These are phyloP conservation scores for Sylvilagus bachmani DNA, from an alignment of 2,113 vertebrate genomes.

Conservation along the genomic window DNA sequence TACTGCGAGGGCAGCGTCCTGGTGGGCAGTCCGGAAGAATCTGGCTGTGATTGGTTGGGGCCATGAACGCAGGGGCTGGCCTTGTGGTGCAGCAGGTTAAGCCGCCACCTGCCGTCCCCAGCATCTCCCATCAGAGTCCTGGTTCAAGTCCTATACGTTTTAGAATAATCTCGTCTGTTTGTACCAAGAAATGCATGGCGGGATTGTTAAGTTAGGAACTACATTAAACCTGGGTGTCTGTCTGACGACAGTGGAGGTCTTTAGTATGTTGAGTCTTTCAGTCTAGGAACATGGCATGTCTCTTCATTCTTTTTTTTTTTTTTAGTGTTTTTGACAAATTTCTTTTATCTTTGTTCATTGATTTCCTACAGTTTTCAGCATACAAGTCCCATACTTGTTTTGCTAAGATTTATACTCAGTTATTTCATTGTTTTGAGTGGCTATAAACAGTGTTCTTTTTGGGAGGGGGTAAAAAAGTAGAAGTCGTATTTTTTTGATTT, in stretches of 20 bases:
- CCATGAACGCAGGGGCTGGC: too few species aligned
- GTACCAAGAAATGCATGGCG: not conserved
- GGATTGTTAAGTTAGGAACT: not conserved
- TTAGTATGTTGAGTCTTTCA: not conserved
- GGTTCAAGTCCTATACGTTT: not conserved
- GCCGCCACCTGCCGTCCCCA: too few species aligned
- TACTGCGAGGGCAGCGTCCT: too few species aligned
- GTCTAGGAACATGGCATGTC: not conserved
- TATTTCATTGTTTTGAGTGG: not conserved
- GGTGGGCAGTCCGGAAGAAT: too few species aligned
- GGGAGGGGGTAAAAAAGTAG: not conserved
- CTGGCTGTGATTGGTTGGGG: too few species aligned
- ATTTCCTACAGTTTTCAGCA: not conserved
- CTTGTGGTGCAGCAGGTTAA: too few species aligned
- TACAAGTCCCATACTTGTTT: not conserved
- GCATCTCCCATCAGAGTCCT: too few species aligned
- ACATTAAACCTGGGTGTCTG: not conserved
- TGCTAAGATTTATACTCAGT: not conserved
- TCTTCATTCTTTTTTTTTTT: not conserved
- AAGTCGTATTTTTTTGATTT: not conserved
- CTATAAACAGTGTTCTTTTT: not conserved
- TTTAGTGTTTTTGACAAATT: not conserved
- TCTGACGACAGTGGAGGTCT: not conserved
- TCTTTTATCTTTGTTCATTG: conserved; percentile 8
- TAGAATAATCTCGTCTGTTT: not conserved